Evolutionary conservation across 2,113 vertebrate species (phyloP).

Genomic region (Etheostoma cragini): DNA sequence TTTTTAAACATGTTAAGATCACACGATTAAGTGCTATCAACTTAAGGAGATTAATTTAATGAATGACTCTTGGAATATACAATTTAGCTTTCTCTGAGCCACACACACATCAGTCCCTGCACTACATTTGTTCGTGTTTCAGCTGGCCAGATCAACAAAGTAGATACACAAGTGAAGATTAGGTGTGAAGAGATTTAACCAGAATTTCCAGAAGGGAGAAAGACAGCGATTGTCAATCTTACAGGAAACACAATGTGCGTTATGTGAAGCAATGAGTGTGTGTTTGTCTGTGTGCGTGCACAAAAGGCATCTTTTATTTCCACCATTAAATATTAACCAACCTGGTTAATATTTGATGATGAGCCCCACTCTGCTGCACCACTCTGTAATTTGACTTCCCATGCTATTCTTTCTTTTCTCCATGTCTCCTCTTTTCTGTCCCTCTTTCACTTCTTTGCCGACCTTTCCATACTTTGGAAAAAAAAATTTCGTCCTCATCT

Average conservation of each 20-base stretch:
- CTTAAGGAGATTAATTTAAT: too few relatives aligned
- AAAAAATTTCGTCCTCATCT: not conserved
- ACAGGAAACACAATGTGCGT: not conserved
- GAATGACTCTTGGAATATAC: too few relatives aligned
- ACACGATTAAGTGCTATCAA: too few relatives aligned
- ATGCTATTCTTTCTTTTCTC: constrained; percentile 3
- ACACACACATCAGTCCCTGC: too few relatives aligned
- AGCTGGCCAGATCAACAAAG: too few relatives aligned
- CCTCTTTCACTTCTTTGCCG: not conserved
- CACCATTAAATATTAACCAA: constrained; percentile 61
- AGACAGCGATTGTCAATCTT: not conserved
- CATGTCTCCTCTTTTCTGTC: not conserved
- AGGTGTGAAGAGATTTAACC: too few relatives aligned
- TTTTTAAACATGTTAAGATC: too few relatives aligned
- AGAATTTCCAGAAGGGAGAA: not conserved
- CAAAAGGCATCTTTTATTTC: constrained; percentile 51
- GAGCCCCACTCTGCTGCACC: constrained; percentile 14
- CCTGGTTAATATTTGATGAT: constrained; percentile 61
- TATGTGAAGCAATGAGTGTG: not conserved
- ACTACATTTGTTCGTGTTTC: too few relatives aligned
- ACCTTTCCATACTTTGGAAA: too few relatives aligned
- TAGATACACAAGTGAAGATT: not conserved
- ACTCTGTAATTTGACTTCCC: constrained; percentile 3
- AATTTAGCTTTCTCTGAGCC: too few relatives aligned
- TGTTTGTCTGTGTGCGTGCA: constrained; percentile 12